These are phyloP conservation scores for Danaus plexippus DNA, from an alignment of 1,140 invertebrate species.

Conservation along the genomic window DNA sequence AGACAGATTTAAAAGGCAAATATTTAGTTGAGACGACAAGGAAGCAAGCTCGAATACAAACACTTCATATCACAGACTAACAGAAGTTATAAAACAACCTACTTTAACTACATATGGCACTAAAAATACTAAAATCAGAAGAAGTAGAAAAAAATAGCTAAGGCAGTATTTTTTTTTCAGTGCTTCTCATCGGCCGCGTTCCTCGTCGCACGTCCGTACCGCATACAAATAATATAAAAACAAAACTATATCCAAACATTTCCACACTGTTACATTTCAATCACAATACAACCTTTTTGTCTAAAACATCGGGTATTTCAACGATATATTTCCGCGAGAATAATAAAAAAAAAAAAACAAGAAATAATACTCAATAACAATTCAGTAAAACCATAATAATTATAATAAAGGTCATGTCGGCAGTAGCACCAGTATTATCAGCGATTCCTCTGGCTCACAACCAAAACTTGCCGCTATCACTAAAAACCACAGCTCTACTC, in stretches of 20 bases:
- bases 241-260: conserved; percentile 12
- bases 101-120: conserved; percentile 66
- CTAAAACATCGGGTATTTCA: conserved; percentile 11
- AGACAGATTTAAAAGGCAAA: not conserved
- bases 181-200: conserved; percentile 12
- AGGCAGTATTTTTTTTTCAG: conserved; percentile 25
- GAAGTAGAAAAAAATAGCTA: conserved; percentile 32
- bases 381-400: conserved; percentile 13
- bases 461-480: conserved; percentile 68
- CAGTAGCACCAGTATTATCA: conserved; percentile 48
- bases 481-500: conserved; percentile 60
- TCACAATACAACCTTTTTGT: conserved; percentile 18
- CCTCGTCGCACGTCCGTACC: conserved; percentile 13
- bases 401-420: conserved; percentile 18
- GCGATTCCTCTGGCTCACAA: conserved; percentile 59
- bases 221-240: conserved; percentile 12
- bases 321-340: conserved; percentile 15
- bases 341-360: conserved; percentile 10
- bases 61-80: conserved; percentile 67
- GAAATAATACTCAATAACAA: conserved; percentile 20
- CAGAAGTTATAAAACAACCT: conserved; percentile 58
- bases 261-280: conserved; percentile 27
- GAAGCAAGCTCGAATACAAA: conserved; percentile 55
- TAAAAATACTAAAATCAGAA: conserved; percentile 52
- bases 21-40: conserved; percentile 28